These are phyloP conservation scores for Myrmophylax atrothorax DNA, from an alignment of 2,113 vertebrate genomes.

Conservation along the genomic window DNA sequence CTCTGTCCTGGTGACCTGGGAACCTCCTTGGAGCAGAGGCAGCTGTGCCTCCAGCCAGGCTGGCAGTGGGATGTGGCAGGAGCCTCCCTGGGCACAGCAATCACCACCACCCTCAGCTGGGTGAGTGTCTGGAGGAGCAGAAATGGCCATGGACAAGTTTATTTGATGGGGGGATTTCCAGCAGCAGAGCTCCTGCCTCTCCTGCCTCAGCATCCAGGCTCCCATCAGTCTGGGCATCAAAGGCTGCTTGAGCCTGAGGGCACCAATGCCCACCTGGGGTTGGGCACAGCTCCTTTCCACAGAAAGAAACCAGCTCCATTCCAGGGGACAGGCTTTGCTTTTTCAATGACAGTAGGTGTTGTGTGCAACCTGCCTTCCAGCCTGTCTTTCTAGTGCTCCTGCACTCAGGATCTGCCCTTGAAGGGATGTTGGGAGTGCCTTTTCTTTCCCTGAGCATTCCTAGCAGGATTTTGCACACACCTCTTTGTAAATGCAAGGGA, in stretches of 20 bases:
- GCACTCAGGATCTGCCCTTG: background rate
- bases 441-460: background rate
- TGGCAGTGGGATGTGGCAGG: background rate
- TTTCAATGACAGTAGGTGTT: background rate
- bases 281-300: background rate
- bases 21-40: background rate
- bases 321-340: background rate
- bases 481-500: background rate
- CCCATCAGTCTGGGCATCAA: background rate
- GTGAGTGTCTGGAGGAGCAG: background rate
- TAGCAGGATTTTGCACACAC: background rate
- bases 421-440: background rate
- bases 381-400: background rate
- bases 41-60: background rate
- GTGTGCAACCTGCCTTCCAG: background rate
- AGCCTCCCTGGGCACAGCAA: background rate
- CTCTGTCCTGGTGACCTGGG: background rate
- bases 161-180: background rate
- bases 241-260: background rate
- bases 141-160: background rate
- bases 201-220: background rate
- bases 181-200: background rate
- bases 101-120: background rate
- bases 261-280: no score
- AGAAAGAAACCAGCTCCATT: background rate